These are phyloP conservation scores for Boulengeromyrus knoepffleri DNA, from an alignment of 2,113 vertebrate genomes.

Conservation along the genomic window DNA sequence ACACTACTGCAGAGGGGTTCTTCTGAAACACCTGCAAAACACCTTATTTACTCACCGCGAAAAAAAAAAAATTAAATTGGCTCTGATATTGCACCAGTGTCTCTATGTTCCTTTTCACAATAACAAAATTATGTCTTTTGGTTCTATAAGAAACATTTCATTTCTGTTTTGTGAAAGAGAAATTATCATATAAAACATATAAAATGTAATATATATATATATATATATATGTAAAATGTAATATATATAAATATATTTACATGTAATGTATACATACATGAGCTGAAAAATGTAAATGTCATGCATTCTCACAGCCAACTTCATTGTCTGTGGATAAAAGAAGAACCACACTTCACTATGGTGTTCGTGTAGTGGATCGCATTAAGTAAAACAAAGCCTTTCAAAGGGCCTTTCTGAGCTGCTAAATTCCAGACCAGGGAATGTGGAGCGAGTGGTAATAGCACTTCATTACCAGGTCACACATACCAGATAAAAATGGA, in stretches of 20 bases:
- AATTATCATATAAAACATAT: background rate
- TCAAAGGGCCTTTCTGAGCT: constrained; percentile 43
- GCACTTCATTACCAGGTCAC: constrained; percentile 39
- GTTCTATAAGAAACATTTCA: background rate
- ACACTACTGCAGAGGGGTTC: constrained; percentile 9
- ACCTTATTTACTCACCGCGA: background rate
- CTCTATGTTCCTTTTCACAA: background rate
- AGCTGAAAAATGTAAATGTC: constrained; percentile 35
- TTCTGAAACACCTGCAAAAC: constrained; percentile 17
- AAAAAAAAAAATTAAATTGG: background rate
- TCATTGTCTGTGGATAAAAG: constrained; percentile 39
- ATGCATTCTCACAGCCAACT: constrained; percentile 54
- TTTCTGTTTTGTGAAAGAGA: background rate
- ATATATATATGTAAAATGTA: background rate
- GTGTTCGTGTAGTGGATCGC: constrained; percentile 43
- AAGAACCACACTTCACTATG: constrained; percentile 45
- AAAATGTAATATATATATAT: no score
- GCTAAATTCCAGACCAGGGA: constrained; percentile 40
- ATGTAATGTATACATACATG: background rate
- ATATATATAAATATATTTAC: background rate
- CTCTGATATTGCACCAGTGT: background rate
- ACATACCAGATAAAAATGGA: constrained; percentile 30
- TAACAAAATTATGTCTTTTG: background rate
- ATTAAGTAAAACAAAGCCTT: constrained; percentile 56
- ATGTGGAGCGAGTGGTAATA: constrained; percentile 41